A percentile compares a stretch with the other conserved stretches of the same genome.
These are phyloP conservation scores for Cotesia chilonis DNA, from an alignment of 1,140 invertebrate species.

Conservation along the genomic window DNA sequence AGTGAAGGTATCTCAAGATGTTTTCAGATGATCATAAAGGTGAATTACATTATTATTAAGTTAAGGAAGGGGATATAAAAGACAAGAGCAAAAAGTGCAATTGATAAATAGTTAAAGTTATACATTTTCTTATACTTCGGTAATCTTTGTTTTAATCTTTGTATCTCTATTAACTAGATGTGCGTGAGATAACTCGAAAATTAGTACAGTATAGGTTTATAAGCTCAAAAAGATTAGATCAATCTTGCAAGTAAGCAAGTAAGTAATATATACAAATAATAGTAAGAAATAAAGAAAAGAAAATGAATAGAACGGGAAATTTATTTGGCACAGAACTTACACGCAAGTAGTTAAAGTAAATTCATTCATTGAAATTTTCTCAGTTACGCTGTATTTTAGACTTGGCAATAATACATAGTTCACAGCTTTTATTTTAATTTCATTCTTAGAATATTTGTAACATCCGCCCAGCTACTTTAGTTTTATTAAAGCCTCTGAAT, in stretches of 20 bases:
- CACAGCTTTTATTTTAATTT: background rate
- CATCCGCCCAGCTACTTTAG: background rate
- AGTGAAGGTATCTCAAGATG: slow-evolving; percentile 8
- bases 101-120: background rate
- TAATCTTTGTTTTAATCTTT: too few species aligned
- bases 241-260: background rate
- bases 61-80: background rate
- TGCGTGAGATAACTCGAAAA: too few species aligned
- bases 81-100: background rate
- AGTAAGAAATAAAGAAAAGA: background rate
- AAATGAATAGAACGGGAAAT: background rate
- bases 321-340: slow-evolving; percentile 32
- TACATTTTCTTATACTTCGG: too few species aligned
- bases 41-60: slow-evolving; percentile 4
- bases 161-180: too few species aligned
- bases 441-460: slow-evolving; percentile 1
- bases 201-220: too few species aligned
- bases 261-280: background rate
- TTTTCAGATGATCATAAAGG: slow-evolving; percentile 5
- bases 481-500: background rate
- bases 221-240: slow-evolving; percentile 10
- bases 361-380: slow-evolving; percentile 24
- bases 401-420: background rate
- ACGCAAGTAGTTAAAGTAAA: slow-evolving; percentile 10
- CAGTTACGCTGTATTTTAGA: slow-evolving; percentile 14